Percentiles rank a stretch among this genome's conserved stretches.
phyloP scores from a whole-genome alignment of 2,113 vertebrate genomes.

The Balaeniceps rex region DNA sequence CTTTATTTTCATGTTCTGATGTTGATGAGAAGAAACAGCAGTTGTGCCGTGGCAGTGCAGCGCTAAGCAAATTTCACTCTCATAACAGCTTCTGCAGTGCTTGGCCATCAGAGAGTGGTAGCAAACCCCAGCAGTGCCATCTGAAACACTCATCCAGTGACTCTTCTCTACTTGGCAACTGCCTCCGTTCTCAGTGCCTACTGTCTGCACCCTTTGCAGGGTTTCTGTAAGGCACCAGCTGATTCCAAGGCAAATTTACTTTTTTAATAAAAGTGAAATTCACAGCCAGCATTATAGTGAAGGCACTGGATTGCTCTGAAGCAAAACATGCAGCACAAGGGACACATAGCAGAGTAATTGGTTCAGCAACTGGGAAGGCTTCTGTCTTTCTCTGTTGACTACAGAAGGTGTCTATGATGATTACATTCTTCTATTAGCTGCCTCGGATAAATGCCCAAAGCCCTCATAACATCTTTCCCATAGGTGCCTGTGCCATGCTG shows the following conservation, averaged over 20 bases:
- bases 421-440: background rate
- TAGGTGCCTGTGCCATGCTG: background rate
- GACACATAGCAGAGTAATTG: background rate
- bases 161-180: background rate
- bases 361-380: background rate
- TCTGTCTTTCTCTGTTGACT: background rate
- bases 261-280: background rate
- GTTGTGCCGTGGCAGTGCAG: background rate
- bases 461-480: background rate
- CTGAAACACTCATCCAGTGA: background rate
- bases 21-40: background rate
- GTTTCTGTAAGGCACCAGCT: background rate
- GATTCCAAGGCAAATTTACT: background rate
- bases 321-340: background rate
- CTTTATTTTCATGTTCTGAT: background rate
- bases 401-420: background rate
- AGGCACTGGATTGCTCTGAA: background rate
- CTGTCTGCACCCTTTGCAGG: background rate
- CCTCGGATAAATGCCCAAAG: background rate
- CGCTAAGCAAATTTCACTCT: background rate
- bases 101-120: background rate
- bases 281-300: background rate
- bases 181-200: background rate
- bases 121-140: background rate
- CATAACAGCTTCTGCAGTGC: background rate